Conservation (phyloP, 92 coral and sea anemone species). For the Nematostella vectensis region DNA sequence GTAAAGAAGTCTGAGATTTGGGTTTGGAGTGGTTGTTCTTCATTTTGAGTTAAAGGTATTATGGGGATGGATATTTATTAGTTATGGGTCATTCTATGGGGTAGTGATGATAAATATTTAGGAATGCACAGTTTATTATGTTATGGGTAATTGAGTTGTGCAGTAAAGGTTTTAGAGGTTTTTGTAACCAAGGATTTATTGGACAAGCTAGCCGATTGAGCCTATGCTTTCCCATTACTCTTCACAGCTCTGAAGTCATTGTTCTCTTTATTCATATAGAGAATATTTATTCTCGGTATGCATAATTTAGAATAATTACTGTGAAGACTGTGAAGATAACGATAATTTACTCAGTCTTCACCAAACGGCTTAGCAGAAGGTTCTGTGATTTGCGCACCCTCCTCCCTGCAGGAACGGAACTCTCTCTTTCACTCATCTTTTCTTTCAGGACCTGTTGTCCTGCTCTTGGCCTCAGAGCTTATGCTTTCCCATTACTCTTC, state of each 20-base stretch:
- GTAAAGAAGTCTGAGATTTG: conserved; percentile 4
- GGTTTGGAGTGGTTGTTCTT: not conserved
- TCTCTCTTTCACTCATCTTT: not conserved
- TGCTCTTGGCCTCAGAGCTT: conserved; percentile 7
- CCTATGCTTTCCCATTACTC: not conserved
- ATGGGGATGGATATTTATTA: not conserved
- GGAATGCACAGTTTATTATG: too few species aligned
- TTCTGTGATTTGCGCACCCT: not conserved
- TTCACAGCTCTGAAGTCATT: not conserved
- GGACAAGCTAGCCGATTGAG: conserved; percentile 1
- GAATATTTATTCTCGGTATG: conserved; percentile 9
- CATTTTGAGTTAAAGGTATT: not conserved
- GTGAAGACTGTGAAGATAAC: not conserved
- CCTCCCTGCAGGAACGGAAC: conserved; percentile 6
- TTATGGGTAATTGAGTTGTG: not conserved
- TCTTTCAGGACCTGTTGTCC: not conserved
- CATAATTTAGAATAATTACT: conserved; percentile 2
- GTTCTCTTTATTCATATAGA: not conserved
- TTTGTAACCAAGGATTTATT: not conserved
- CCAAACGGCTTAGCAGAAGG: not conserved
- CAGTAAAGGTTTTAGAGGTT: not conserved
- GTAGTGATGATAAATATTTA: too few species aligned
- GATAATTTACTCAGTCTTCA: not conserved
- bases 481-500: not conserved
- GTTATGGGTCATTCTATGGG: conserved; percentile 2